Evolutionary conservation across 2,888 invertebrate species (phyloP).

Genomic region (Cheilosia pagana): DNA sequence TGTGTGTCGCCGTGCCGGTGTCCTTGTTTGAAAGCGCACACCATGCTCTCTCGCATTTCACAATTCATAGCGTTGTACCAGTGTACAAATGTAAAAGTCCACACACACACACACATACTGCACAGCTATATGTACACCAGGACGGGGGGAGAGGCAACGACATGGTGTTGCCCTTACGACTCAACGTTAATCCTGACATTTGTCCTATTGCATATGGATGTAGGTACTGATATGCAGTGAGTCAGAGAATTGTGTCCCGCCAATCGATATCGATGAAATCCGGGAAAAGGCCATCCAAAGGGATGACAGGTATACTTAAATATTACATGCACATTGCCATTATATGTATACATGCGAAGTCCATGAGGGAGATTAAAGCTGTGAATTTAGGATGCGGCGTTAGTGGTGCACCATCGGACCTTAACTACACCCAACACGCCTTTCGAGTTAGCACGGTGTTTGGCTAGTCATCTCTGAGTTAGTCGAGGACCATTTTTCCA

Average conservation of each 20-base stretch:
- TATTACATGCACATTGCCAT: no score
- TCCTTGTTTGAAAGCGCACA: constrained; percentile 68
- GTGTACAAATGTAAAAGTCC: constrained; percentile 43
- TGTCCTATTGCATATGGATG: constrained; percentile 67
- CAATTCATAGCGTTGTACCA: constrained; percentile 50
- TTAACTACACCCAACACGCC: no score
- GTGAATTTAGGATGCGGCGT: no score
- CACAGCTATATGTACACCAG: neutral
- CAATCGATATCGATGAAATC: neutral
- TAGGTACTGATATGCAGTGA: constrained; percentile 41
- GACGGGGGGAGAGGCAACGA: constrained; percentile 16
- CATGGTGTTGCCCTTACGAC: constrained; percentile 66
- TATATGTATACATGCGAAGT: no score
- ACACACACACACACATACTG: constrained; percentile 17
- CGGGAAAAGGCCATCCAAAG: neutral
- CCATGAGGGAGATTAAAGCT: no score
- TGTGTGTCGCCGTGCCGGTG: constrained; percentile 35
- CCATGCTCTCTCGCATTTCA: constrained; percentile 54
- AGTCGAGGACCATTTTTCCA: no score
- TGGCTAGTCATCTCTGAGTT: no score
- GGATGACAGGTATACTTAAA: neutral
- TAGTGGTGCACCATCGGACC: no score
- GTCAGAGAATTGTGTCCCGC: neutral
- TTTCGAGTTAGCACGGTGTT: no score
- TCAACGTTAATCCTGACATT: constrained; percentile 73